Evolutionary conservation across 2,797 vertebrate species (phyloP).

Genomic region (Anolis apletophallus): DNA sequence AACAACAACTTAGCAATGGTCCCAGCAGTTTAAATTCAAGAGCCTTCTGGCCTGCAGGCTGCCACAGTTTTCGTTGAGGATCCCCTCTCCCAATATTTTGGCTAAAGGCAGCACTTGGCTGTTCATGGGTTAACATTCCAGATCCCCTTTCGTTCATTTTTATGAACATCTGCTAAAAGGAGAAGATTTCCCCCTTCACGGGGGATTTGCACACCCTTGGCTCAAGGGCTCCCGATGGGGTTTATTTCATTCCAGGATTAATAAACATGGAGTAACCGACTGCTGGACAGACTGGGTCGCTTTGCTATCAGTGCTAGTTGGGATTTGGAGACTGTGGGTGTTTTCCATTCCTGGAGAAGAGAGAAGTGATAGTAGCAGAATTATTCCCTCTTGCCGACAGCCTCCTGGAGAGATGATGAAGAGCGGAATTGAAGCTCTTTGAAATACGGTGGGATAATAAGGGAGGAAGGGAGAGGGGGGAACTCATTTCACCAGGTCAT

Average conservation of each 20-base stretch:
- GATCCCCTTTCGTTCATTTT: background rate
- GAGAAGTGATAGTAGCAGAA: background rate
- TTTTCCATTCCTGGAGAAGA: background rate
- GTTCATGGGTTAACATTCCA: background rate
- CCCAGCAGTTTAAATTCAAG: background rate
- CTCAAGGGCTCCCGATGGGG: conserved; percentile 13
- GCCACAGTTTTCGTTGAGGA: no score
- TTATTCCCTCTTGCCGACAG: background rate
- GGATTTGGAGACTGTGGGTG: background rate
- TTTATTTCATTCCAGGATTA: conserved; percentile 29
- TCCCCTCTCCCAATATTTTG: background rate
- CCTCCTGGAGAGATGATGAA: conserved; percentile 6
- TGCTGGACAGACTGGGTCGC: background rate
- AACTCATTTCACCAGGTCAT: conserved; percentile 4
- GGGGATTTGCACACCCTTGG: conserved; percentile 27
- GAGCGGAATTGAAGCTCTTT: background rate
- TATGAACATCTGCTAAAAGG: conserved; percentile 29
- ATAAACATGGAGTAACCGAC: background rate
- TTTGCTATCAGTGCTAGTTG: conserved; percentile 4
- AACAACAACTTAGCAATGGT: background rate
- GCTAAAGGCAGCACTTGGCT: background rate
- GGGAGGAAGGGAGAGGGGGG: background rate
- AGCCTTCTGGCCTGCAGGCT: background rate
- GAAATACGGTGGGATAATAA: conserved; percentile 36
- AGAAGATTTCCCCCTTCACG: background rate